These are phyloP conservation scores for Pegoplata infirma DNA, from an alignment of 2,888 invertebrate genomes.

Conservation along the genomic window DNA sequence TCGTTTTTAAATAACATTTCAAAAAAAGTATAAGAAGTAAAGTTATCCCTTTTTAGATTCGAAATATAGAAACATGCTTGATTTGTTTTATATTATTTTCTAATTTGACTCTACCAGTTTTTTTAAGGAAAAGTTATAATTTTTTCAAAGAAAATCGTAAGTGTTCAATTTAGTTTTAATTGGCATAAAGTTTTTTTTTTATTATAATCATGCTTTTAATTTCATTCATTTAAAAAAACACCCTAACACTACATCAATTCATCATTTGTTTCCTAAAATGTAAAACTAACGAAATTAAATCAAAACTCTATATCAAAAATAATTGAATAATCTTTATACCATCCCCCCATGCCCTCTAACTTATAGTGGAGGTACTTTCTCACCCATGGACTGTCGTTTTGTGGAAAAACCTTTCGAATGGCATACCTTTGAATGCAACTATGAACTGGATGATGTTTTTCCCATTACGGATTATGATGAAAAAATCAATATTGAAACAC, in stretches of 20 bases:
- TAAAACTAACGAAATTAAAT: conserved; percentile 21
- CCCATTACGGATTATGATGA: conserved; percentile 82
- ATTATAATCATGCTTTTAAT: conserved; percentile 38
- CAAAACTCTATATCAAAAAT: not conserved
- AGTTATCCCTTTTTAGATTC: too few relatives aligned
- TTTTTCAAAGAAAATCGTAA: not conserved
- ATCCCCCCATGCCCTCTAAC: not conserved
- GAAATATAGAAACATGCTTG: not conserved
- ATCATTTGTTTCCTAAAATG: conserved; percentile 22
- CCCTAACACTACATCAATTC: conserved; percentile 11
- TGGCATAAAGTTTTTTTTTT: not conserved
- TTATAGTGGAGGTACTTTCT: conserved; percentile 79
- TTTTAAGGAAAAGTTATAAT: not conserved
- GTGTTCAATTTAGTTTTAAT: not conserved
- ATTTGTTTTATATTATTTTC: not conserved
- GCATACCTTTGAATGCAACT: conserved; percentile 86
- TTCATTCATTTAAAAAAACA: conserved; percentile 48
- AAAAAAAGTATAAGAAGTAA: too few relatives aligned
- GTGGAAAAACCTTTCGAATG: conserved; percentile 85
- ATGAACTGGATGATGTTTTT: conserved; percentile 87
- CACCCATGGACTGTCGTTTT: conserved; percentile 89
- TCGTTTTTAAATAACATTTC: too few relatives aligned
- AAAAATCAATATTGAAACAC: conserved; percentile 75
- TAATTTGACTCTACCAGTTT: not conserved
- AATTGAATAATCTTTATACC: too few relatives aligned